phyloP scores from a whole-genome alignment of 2,113 vertebrate species.

The Rousettus leschenaultii region DNA sequence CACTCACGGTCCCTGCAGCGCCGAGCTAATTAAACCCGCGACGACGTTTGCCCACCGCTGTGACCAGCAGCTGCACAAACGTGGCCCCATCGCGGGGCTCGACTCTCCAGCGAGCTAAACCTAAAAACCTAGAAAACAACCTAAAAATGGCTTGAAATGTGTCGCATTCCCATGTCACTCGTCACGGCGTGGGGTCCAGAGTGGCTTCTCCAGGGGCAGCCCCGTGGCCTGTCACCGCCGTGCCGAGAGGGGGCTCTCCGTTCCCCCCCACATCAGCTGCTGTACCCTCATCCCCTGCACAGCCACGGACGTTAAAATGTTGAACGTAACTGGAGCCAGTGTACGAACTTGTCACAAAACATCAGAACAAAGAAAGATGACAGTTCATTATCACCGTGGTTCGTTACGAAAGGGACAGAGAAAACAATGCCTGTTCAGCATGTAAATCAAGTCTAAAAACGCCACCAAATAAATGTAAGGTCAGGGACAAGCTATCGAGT shows the following conservation, averaged over 20 bases:
- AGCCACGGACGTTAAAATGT: background rate
- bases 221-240: background rate
- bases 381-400: background rate
- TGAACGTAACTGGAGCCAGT: background rate
- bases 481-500: background rate
- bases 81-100: accelerated
- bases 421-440: background rate
- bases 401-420: background rate
- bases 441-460: background rate
- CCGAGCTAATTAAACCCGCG: constrained; percentile 32
- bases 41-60: background rate
- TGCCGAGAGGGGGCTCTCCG: accelerated
- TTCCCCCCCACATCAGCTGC: background rate
- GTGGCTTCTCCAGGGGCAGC: background rate
- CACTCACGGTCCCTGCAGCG: constrained; percentile 18
- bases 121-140: constrained; percentile 50
- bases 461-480: background rate
- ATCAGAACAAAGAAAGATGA: background rate
- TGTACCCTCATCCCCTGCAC: background rate
- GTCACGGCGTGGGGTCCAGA: background rate
- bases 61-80: background rate
- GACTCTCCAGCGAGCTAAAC: background rate
- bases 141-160: background rate
- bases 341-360: background rate
- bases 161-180: background rate